phyloP scores from a whole-genome alignment of 2,888 invertebrate species.

The Latrodectus elegans region DNA sequence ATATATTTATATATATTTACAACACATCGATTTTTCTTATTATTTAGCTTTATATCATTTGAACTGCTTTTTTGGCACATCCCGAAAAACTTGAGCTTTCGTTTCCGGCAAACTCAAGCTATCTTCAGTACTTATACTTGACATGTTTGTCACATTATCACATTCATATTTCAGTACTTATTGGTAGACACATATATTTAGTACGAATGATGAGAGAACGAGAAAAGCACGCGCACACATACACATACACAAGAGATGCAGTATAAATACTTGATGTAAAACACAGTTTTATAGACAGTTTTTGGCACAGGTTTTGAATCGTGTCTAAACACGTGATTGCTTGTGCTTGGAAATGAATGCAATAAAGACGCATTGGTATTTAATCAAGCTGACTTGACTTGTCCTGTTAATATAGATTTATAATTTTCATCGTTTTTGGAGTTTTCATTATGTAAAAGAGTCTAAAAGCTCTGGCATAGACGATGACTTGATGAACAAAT shows the following conservation, averaged over 20 bases:
- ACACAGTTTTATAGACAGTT: background rate
- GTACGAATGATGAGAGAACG: conserved; percentile 10
- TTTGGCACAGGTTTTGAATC: background rate
- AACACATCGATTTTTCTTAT: conserved; percentile 6
- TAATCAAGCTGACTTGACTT: no score
- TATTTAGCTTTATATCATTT: conserved; percentile 14
- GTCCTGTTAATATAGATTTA: no score
- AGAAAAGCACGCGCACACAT: background rate
- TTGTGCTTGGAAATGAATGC: conserved; percentile 8
- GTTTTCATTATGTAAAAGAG: no score
- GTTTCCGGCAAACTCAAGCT: background rate
- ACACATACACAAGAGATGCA: conserved; percentile 11
- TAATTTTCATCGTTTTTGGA: no score
- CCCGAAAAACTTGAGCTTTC: conserved; percentile 14
- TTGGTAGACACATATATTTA: background rate
- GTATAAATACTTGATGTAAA: conserved; percentile 1
- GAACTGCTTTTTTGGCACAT: background rate
- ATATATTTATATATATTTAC: conserved; percentile 33
- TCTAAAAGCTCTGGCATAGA: no score
- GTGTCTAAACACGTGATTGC: conserved; percentile 7
- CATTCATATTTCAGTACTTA: background rate
- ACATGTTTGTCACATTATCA: background rate
- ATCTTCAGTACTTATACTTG: background rate
- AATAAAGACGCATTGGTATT: no score
- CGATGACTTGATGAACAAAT: no score